Evolutionary conservation across 2,113 vertebrate genomes (phyloP).

Genomic region (Anas platyrhynchos): DNA sequence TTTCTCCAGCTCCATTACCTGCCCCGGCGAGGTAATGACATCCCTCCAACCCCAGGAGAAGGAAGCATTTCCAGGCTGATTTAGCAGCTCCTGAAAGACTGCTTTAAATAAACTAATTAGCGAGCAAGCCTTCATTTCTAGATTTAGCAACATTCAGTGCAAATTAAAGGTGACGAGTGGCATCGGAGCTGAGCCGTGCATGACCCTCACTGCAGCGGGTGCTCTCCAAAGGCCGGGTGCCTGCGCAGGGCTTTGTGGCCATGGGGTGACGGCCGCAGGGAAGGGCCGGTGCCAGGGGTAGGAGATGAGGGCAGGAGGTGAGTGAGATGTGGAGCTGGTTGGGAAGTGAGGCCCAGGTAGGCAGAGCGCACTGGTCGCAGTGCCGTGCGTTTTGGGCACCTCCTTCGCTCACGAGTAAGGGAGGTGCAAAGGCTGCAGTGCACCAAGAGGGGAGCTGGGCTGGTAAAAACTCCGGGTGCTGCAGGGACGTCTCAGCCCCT

Average conservation of each 20-base stretch:
- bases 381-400: accelerated
- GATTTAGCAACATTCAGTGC: neutral
- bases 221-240: neutral
- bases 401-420: neutral
- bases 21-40: neutral
- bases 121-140: neutral
- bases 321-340: neutral
- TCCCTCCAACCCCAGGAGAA: neutral
- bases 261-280: accelerated
- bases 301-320: neutral
- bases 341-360: accelerated
- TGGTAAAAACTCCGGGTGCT: neutral
- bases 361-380: accelerated
- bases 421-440: neutral
- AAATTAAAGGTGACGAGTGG: neutral
- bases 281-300: neutral
- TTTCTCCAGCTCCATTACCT: neutral
- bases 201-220: accelerated
- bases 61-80: neutral
- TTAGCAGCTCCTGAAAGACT: neutral
- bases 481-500: neutral
- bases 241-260: accelerated
- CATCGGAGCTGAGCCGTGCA: neutral
- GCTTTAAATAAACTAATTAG: conserved; percentile 29
- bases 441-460: neutral